Conservation (phyloP, 2,888 invertebrate species). For the Eucriotettix oculatus region DNA sequence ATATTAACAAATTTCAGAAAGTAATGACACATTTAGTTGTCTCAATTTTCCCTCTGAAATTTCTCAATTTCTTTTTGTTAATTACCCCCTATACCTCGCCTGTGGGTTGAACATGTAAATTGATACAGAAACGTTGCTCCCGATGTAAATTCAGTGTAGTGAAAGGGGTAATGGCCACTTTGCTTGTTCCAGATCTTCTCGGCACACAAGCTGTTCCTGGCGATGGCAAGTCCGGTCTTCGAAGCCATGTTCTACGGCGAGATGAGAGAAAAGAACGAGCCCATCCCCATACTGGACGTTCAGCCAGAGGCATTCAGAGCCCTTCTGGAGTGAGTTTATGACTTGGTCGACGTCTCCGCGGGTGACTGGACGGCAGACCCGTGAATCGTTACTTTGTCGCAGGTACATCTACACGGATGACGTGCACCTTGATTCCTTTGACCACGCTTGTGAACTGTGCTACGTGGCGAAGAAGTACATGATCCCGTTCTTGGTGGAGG, state of each 20-base stretch:
- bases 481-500: conserved; percentile 65
- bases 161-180: too few species aligned
- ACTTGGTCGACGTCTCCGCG: background rate
- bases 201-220: conserved; percentile 64
- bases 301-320: conserved; percentile 75
- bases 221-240: conserved; percentile 78
- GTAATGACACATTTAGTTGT: too few species aligned
- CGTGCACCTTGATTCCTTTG: conserved; percentile 63
- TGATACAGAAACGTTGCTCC: too few species aligned
- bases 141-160: too few species aligned
- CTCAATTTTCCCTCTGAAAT: too few species aligned
- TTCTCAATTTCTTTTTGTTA: too few species aligned
- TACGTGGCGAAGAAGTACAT: conserved; percentile 82
- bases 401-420: conserved; percentile 71
- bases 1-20: too few species aligned
- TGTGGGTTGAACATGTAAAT: too few species aligned
- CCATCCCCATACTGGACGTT: conserved; percentile 66
- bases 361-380: background rate
- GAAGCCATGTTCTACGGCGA: conserved; percentile 79
- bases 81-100: too few species aligned
- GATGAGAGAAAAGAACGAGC: conserved; percentile 58
- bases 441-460: conserved; percentile 72
- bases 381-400: conserved; percentile 16
- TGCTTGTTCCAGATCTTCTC: conserved; percentile 36
- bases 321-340: conserved; percentile 45